Percentiles rank a stretch among this genome's conserved stretches.
Evolutionary conservation across 2,113 vertebrate genomes (phyloP).

Genomic region (Channa argus): DNA sequence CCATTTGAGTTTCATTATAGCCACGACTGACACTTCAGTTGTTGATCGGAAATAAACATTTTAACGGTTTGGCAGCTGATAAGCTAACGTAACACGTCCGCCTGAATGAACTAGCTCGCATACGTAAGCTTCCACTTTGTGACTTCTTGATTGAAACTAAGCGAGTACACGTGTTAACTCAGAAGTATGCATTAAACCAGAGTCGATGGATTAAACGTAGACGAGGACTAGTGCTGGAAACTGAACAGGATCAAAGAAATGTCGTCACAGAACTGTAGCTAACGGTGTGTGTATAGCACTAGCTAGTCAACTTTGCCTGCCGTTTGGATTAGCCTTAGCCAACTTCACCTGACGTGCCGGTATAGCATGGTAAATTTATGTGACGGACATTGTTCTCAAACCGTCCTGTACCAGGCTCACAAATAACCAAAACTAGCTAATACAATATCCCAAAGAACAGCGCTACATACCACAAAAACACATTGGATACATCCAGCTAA

Average conservation of each 20-base stretch:
- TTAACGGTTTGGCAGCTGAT: conserved; percentile 34
- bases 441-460: background rate
- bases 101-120: conserved; percentile 63
- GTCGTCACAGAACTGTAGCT: conserved; percentile 72
- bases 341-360: conserved; percentile 42
- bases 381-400: background rate
- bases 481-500: conserved; percentile 42
- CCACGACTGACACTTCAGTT: background rate
- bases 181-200: background rate
- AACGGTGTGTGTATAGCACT: conserved; percentile 42
- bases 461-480: background rate
- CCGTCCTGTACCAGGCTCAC: background rate
- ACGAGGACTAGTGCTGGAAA: background rate
- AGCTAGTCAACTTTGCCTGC: conserved; percentile 63
- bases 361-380: background rate
- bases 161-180: background rate
- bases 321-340: conserved; percentile 30
- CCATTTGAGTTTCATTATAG: too few relatives aligned
- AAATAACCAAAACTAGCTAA: background rate
- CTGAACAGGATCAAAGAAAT: conserved; percentile 29
- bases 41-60: background rate
- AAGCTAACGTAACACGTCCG: conserved; percentile 43
- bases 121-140: conserved; percentile 27
- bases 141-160: background rate
- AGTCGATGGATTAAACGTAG: background rate